phyloP scores from a whole-genome alignment of 1,140 invertebrate species.

The Diabrotica undecimpunctata region DNA sequence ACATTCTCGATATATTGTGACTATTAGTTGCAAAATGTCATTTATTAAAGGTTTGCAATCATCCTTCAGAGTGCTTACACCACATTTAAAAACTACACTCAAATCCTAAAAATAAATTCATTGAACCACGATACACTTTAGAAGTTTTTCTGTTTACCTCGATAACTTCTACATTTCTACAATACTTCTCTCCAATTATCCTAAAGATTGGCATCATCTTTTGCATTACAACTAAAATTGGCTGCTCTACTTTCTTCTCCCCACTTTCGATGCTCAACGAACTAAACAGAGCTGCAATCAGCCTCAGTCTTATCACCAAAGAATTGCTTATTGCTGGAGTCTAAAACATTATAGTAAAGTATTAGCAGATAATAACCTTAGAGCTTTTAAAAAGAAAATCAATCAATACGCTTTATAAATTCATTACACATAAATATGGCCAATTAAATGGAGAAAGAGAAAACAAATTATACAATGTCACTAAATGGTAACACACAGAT shows the following conservation, averaged over 20 bases:
- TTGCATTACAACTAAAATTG: constrained; percentile 55
- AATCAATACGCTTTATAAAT: no score
- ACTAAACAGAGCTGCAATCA: constrained; percentile 67
- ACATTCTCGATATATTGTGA: constrained; percentile 63
- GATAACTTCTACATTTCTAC: constrained; percentile 54
- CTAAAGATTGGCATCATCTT: constrained; percentile 59
- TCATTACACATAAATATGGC: no score
- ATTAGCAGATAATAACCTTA: no score
- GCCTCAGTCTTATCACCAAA: constrained; percentile 58
- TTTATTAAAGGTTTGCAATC: constrained; percentile 61
- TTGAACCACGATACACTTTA: not conserved
- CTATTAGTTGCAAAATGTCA: constrained; percentile 65
- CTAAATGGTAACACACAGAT: no score
- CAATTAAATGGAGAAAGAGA: no score
- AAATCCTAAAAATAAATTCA: constrained; percentile 56
- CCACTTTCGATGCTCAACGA: constrained; percentile 55
- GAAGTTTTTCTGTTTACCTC: constrained; percentile 49
- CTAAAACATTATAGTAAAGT: not conserved
- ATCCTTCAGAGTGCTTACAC: constrained; percentile 62
- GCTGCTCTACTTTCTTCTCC: constrained; percentile 45
- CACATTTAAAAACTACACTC: constrained; percentile 66
- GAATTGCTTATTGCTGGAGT: constrained; percentile 39
- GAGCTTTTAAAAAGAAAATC: no score
- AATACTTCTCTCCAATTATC: constrained; percentile 55
- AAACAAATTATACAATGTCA: no score